Evolutionary conservation across 2,888 invertebrate genomes (phyloP).

Genomic region (Drosophila borealis): DNA sequence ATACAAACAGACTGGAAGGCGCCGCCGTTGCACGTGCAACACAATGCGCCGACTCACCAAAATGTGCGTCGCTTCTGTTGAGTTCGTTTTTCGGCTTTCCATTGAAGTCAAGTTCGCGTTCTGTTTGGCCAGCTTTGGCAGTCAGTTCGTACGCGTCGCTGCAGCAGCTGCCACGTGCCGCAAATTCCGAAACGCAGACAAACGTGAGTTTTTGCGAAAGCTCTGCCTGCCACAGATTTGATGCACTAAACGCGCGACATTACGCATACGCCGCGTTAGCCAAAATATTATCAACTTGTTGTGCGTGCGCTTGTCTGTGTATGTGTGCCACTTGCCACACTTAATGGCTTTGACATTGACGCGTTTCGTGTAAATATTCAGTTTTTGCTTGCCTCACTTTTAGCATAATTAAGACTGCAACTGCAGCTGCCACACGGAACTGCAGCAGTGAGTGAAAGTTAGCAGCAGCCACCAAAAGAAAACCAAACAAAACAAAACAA

Average conservation of each 20-base stretch:
- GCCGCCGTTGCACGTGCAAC: conserved; percentile 69
- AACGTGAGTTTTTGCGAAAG: conserved; percentile 19
- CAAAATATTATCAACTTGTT: conserved; percentile 22
- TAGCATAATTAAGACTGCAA: conserved; percentile 67
- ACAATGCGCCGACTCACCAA: conserved; percentile 71
- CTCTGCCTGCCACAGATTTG: conserved; percentile 15
- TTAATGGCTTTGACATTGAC: conserved; percentile 72
- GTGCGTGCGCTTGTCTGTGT: conserved; percentile 2
- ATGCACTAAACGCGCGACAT: conserved; percentile 21
- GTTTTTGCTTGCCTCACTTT: conserved; percentile 60
- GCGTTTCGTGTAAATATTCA: conserved; percentile 55
- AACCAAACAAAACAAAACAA: neutral
- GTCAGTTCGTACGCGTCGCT: conserved; percentile 63
- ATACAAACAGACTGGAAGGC: conserved; percentile 50
- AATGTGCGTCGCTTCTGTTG: conserved; percentile 43
- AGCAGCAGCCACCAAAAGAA: neutral
- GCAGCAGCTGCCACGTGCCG: conserved; percentile 36
- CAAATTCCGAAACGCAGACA: neutral
- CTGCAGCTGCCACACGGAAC: conserved; percentile 3
- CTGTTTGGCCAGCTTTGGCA: conserved; percentile 26
- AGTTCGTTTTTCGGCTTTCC: conserved; percentile 41
- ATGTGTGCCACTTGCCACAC: conserved; percentile 31
- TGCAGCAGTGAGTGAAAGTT: conserved; percentile 34
- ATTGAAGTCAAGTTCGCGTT: conserved; percentile 56
- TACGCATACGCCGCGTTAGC: conserved; percentile 44